Base-by-base conservation (phyloP, 2,888 invertebrate genomes). In the Drosophila meridionalis region DNA sequence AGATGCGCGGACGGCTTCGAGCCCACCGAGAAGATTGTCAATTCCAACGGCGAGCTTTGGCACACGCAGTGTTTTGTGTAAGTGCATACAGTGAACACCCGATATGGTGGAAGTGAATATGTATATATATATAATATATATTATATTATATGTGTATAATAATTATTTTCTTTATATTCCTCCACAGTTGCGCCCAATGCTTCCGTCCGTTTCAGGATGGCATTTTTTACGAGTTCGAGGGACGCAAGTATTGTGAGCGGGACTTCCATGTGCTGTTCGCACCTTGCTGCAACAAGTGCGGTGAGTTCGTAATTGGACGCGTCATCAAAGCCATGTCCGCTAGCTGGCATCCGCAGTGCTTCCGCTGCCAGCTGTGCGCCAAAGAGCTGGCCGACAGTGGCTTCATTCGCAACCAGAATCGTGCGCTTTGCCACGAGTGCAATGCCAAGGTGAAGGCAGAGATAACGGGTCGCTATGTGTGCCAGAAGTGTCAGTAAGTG, bases 281-380 rank as follows among this genome's bases (percentile, higher is more conserved):
- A 58, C 97, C 99, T 58, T 97, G 98, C 94, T 98, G 98, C 93
- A 96, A 97, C 93, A 95, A 96, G 94, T 96, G 96, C 84, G 96
- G 96, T 32, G 98, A 99, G 93, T 99, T 99, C 93, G 98, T 99
- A 71, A 98, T 99, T 92, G 99, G 99, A 0, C 96, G 99, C 68
- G 99, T 99, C 53, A 99, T 99, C 92, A 99, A 99, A 93, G 99
- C 99, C 0, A 99, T 99, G 98, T 98, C 99, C 91, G 96, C 98
- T 40, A 99, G 98, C 93, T 99, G 99, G 99, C 99, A 99, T 94
- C 99, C 99, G 2, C 95, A 96, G 72, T 99, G 99, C 93, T 99
- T 99, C 95, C 96, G 97, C 30, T 99, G 99, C 92, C 97, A 99
- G 92, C 95, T 98, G 93, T 99, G 99, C 93, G 95, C 95, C 82